A percentile compares a stretch with the other conserved stretches of the same genome.
phyloP scores from a whole-genome alignment of 2,888 invertebrate genomes.

The Xanthorhoe spadicearia region DNA sequence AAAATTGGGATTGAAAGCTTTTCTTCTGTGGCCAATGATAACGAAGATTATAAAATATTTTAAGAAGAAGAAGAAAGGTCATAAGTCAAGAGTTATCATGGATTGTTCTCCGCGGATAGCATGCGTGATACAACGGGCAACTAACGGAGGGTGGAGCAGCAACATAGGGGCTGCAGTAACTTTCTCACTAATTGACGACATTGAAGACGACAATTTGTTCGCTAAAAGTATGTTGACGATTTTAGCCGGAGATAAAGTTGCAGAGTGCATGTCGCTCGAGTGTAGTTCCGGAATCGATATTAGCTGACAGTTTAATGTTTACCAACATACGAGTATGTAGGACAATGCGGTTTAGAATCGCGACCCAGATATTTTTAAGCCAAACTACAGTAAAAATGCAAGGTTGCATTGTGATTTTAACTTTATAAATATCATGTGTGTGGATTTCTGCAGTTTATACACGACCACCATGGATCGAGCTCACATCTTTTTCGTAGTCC shows the following conservation, averaged over 20 bases:
- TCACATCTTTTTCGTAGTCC: slow-evolving; percentile 48
- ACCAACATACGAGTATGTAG: slow-evolving; percentile 61
- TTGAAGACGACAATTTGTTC: slow-evolving; percentile 70
- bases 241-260: slow-evolving; percentile 76
- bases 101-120: slow-evolving; percentile 76
- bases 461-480: slow-evolving; percentile 57
- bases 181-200: slow-evolving; percentile 73
- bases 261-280: slow-evolving; percentile 78
- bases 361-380: slow-evolving; percentile 55
- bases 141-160: slow-evolving; percentile 65
- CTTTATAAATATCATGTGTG: slow-evolving; percentile 47
- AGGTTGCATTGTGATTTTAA: slow-evolving; percentile 54
- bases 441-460: slow-evolving; percentile 35
- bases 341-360: slow-evolving; percentile 54
- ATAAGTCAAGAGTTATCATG: slow-evolving; percentile 67
- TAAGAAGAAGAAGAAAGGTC: slow-evolving; percentile 73
- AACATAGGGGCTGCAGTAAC: slow-evolving; percentile 75
- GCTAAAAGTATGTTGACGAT: slow-evolving; percentile 73
- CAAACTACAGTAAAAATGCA: slow-evolving; percentile 53
- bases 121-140: slow-evolving; percentile 70
- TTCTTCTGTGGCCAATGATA: slow-evolving; percentile 78
- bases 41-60: slow-evolving; percentile 76
- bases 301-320: slow-evolving; percentile 72
- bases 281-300: slow-evolving; percentile 78
- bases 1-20: slow-evolving; percentile 75